Evolutionary conservation across 92 coral and sea anemone genomes (phyloP).

Genomic region (Micromussa lordhowensis): DNA sequence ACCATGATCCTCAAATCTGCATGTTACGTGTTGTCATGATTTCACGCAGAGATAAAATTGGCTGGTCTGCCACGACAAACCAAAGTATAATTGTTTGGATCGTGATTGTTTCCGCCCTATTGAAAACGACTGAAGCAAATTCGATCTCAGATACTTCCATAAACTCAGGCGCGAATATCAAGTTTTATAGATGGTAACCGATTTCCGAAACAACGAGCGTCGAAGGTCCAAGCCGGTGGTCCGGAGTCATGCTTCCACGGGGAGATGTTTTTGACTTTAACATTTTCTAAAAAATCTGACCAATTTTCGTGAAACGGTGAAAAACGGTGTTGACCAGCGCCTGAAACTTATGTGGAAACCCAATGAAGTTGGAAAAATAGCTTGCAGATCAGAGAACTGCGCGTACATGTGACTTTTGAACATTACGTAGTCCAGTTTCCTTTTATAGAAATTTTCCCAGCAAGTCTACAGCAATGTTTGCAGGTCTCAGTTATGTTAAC

Average conservation of each 20-base stretch:
- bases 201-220: no score
- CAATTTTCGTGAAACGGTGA: no score
- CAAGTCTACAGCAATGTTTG: neutral
- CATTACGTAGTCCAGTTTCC: neutral
- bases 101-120: neutral
- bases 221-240: no score
- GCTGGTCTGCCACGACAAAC: neutral
- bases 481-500: neutral
- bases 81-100: no score
- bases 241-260: no score
- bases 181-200: no score
- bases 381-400: neutral
- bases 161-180: neutral
- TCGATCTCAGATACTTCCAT: neutral
- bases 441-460: neutral
- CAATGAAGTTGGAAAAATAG: neutral
- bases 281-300: no score
- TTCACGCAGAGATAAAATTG: neutral
- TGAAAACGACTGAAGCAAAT: neutral
- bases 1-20: no score
- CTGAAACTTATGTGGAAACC: no score
- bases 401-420: neutral
- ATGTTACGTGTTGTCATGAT: neutral
- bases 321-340: no score
- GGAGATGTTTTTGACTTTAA: no score